These are phyloP conservation scores for Megalopta genalis DNA, from an alignment of 1,140 invertebrate species.

Conservation along the genomic window DNA sequence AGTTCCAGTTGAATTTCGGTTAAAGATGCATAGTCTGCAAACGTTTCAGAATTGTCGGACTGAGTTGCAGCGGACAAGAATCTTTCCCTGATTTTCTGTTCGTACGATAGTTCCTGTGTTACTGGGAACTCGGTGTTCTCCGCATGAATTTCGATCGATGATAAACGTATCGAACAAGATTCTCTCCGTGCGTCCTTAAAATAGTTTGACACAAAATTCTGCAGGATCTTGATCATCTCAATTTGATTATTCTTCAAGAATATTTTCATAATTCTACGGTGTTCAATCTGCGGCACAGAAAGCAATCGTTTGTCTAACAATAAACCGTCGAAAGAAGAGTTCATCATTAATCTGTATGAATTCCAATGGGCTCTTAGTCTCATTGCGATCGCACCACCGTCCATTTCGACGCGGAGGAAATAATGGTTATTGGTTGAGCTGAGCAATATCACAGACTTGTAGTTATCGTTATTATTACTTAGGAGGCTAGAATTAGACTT, in stretches of 20 bases:
- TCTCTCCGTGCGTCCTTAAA: neutral
- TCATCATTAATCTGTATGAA: slow-evolving; percentile 1
- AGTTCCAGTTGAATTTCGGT: neutral
- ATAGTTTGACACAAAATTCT: neutral
- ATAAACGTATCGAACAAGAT: neutral
- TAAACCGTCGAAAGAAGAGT: slow-evolving; percentile 29
- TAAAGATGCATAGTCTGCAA: neutral
- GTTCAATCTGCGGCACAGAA: slow-evolving; percentile 28
- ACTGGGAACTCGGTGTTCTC: too few relatives aligned
- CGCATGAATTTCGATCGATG: neutral
- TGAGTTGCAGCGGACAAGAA: neutral
- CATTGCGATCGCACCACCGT: slow-evolving; percentile 49
- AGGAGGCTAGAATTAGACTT: slow-evolving; percentile 80
- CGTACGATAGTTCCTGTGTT: too few relatives aligned
- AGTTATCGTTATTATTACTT: slow-evolving; percentile 79
- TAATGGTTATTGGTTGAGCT: slow-evolving; percentile 79
- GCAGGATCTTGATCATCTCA: neutral
- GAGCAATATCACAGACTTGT: slow-evolving; percentile 81
- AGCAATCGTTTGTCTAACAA: slow-evolving; percentile 21
- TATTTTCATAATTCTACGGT: slow-evolving; percentile 17
- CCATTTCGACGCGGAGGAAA: slow-evolving; percentile 64
- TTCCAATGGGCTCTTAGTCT: slow-evolving; percentile 30
- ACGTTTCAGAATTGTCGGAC: too few relatives aligned
- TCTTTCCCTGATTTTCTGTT: neutral
- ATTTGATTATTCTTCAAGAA: neutral